Base-by-base conservation (phyloP, 2,797 vertebrate species). In the Phoebastria nigripes region DNA sequence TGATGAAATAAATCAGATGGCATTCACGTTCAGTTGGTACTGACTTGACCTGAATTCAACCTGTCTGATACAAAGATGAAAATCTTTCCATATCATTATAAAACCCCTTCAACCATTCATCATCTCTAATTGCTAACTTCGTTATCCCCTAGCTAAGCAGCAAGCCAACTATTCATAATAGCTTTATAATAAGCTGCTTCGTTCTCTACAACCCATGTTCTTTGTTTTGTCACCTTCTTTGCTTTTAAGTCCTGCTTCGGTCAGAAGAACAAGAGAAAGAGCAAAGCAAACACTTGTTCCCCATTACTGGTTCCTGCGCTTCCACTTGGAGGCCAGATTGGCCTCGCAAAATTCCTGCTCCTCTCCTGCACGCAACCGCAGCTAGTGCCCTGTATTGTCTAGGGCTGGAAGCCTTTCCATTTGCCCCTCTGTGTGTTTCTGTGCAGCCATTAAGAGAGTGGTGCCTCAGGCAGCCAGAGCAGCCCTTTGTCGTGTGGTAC, bases 21-120 rank as follows among this genome's bases (percentile, higher is more conserved):
- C 61, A 87, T 94, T 95, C 83, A 80, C 10, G 1, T 95, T 95
- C 51, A 44, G 15, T 87, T 87, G 56, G 63, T 90, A 59, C 88
- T 92, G 80, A 82, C 78, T 94, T 96, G 93, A 96, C 96, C 95
- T 85, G 83, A 89, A 90, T 94, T 97, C 95, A 91, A 41, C 74
- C 86, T 96, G 77, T 87, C 72, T 71, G 74, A 92, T 85, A 87
- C 2, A 89, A 95, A 90, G 71, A 89, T 93, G 71, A 85, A 96
- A 93, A 94, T 90, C 81, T 92, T 95, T 94, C 70, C 39, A 19
- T 95, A 92, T 85, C 59, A 66, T 94, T 97, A 94, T 66, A 82
- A 87, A 95, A 55, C 35, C 31, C 72, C 51, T 92, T 95, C 88
- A 93, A 77, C 93, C 74, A 81, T 90, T 95, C 83, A 95, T 96